Evolutionary conservation across 2,113 vertebrate genomes (phyloP).

Genomic region (Macrotus californicus): DNA sequence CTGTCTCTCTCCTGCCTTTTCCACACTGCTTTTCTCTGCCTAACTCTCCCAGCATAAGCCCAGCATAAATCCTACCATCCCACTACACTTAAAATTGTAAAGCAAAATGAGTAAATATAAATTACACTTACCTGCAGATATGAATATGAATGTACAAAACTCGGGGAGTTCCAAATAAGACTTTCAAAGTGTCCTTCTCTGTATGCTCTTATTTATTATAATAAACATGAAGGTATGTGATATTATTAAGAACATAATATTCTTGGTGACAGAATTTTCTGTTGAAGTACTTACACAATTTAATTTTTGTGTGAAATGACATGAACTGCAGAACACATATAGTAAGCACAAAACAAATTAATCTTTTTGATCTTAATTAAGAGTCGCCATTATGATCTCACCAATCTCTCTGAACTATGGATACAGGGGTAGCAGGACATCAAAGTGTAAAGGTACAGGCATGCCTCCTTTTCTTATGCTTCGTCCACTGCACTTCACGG

Average conservation of each 20-base stretch:
- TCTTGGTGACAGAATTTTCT: neutral
- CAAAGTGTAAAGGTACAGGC: neutral
- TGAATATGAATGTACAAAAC: neutral
- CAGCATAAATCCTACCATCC: neutral
- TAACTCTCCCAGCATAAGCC: neutral
- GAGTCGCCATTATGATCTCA: neutral
- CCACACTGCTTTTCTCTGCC: neutral
- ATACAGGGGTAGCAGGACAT: neutral
- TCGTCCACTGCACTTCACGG: neutral
- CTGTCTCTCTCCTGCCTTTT: neutral
- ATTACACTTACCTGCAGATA: neutral
- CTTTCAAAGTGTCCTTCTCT: neutral
- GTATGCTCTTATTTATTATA: neutral
- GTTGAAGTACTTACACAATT: neutral
- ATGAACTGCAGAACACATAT: neutral
- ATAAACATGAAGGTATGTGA: neutral
- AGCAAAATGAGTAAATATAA: neutral
- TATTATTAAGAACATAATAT: neutral
- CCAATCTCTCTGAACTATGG: neutral
- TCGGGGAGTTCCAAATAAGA: neutral
- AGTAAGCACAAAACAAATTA: neutral
- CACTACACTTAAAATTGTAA: neutral
- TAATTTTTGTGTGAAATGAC: neutral
- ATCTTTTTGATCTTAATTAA: neutral
- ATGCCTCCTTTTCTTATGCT: neutral